These are phyloP conservation scores for Poecilia picta DNA, from an alignment of 2,797 vertebrate species.

Conservation along the genomic window DNA sequence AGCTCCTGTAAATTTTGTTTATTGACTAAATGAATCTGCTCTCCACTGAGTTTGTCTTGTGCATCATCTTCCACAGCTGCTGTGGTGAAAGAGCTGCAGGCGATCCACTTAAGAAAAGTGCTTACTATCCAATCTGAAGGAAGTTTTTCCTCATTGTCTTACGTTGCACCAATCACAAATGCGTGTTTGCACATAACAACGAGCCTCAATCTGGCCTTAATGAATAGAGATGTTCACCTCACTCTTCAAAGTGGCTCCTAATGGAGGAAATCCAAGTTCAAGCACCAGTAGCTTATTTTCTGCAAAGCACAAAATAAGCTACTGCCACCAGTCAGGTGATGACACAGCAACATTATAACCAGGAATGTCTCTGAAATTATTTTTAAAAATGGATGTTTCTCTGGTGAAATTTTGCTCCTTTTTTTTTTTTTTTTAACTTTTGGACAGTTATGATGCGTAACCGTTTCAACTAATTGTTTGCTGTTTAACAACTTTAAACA, in stretches of 20 bases:
- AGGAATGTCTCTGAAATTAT: background rate
- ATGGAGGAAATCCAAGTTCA: constrained; percentile 31
- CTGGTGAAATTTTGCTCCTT: background rate
- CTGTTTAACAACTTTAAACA: too few relatives aligned
- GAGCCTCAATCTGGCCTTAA: background rate
- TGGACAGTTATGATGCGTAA: too few relatives aligned
- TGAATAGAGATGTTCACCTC: constrained; percentile 19
- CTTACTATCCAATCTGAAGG: background rate
- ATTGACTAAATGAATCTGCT: background rate
- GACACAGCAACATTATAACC: background rate
- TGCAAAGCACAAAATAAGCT: background rate
- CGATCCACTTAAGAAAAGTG: background rate
- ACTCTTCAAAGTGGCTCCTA: constrained; percentile 33
- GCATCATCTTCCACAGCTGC: background rate
- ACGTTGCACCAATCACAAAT: background rate
- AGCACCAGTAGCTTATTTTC: background rate
- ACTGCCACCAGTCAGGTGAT: background rate
- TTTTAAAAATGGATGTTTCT: background rate
- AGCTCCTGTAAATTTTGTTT: background rate
- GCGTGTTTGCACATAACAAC: constrained; percentile 7
- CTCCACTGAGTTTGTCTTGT: background rate
- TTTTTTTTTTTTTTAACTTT: too few relatives aligned
- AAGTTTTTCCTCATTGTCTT: background rate
- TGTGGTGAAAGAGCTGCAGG: background rate
- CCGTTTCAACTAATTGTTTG: background rate